A percentile compares a stretch with the other conserved stretches of the same genome.
Conservation (phyloP, 2,113 vertebrate genomes). For the Chaetura pelagica region DNA sequence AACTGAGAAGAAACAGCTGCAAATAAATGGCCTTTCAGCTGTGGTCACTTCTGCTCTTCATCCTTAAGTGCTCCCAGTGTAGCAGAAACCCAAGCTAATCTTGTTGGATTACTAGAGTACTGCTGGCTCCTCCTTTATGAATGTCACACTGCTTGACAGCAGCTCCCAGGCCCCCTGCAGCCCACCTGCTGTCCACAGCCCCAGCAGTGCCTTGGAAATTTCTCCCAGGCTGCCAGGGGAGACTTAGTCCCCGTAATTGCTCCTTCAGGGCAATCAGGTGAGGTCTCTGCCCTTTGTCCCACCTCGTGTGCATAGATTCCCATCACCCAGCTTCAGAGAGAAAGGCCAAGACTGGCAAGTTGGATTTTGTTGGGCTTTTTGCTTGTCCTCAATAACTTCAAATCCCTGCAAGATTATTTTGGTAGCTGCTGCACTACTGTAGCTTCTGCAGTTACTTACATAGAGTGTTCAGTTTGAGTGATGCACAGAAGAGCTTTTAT, state of each 20-base stretch:
- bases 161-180: not conserved
- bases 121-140: not conserved
- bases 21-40: not conserved
- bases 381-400: not conserved
- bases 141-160: not conserved
- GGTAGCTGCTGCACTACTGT: not conserved
- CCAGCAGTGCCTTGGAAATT: not conserved
- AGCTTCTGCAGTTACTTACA: not conserved
- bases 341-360: not conserved
- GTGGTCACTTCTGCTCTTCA: not conserved
- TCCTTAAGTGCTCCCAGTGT: not conserved
- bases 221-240: not conserved
- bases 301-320: not conserved
- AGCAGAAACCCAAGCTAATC: not conserved
- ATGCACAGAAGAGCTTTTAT: not conserved
- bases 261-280: not conserved
- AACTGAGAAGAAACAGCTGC: constrained; percentile 5
- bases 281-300: not conserved
- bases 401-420: not conserved
- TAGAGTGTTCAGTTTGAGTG: not conserved
- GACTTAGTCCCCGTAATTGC: not conserved
- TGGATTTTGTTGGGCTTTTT: not conserved
- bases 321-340: not conserved
- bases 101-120: not conserved
- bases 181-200: not conserved